Conservation (phyloP, 1,140 invertebrate species). For the Rhyzopertha dominica region DNA sequence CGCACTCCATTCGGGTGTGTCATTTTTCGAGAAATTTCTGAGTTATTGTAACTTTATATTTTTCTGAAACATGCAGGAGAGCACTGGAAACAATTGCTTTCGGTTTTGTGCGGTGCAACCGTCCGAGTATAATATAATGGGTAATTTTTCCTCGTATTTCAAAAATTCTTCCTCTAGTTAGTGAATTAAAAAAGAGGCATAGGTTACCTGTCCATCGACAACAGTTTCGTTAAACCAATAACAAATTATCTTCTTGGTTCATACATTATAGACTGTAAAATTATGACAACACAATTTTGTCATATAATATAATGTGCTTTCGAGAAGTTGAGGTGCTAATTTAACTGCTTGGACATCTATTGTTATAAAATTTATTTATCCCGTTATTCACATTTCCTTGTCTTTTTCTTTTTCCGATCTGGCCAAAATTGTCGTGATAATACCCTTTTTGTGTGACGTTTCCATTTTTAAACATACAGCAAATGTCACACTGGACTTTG, state of each 20-base stretch:
- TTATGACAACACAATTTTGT: conserved; percentile 42
- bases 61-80: conserved; percentile 26
- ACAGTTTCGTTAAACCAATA: conserved; percentile 47
- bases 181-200: conserved; percentile 31
- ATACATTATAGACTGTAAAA: conserved; percentile 43
- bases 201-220: conserved; percentile 42
- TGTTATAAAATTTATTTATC: conserved; percentile 28
- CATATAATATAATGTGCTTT: conserved; percentile 42
- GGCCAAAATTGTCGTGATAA: conserved; percentile 29
- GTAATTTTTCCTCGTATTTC: not conserved
- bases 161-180: conserved; percentile 7
- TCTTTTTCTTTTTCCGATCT: conserved; percentile 16
- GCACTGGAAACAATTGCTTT: conserved; percentile 37
- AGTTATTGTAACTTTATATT: conserved; percentile 27
- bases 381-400: conserved; percentile 8
- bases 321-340: conserved; percentile 35
- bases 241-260: conserved; percentile 32
- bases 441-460: conserved; percentile 36
- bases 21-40: conserved; percentile 44
- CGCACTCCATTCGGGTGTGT: conserved; percentile 44
- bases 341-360: conserved; percentile 40
- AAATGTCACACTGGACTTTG: conserved; percentile 44
- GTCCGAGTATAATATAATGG: conserved; percentile 30
- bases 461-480: conserved; percentile 31
- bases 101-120: conserved; percentile 41